phyloP scores from a whole-genome alignment of 2,113 vertebrate species.

The Myotis yumanensis region DNA sequence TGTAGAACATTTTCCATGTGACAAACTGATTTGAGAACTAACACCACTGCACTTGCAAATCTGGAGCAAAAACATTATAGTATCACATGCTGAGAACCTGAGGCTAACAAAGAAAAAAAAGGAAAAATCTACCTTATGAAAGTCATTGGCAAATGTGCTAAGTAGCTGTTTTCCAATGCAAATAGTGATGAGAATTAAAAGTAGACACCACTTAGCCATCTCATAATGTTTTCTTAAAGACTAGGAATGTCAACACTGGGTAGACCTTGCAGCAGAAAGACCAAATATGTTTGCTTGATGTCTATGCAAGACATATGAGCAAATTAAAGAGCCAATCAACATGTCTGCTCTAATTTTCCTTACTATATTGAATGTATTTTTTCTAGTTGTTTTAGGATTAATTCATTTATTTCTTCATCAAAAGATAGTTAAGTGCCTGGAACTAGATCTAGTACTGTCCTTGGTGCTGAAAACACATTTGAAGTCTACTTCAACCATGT shows the following conservation, averaged over 20 bases:
- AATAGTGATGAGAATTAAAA: slow-evolving; percentile 52
- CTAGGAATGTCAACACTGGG: background rate
- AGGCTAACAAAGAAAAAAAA: slow-evolving; percentile 54
- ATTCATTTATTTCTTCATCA: background rate
- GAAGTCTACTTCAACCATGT: background rate
- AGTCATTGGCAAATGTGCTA: slow-evolving; percentile 67
- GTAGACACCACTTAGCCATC: slow-evolving; percentile 1
- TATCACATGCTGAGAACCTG: slow-evolving; percentile 71
- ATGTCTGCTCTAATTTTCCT: background rate
- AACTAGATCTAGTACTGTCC: background rate
- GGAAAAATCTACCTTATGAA: slow-evolving; percentile 44
- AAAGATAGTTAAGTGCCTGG: background rate
- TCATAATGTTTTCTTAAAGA: slow-evolving; percentile 31
- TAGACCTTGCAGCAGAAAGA: slow-evolving; percentile 4
- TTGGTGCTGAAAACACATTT: background rate
- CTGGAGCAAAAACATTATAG: slow-evolving; percentile 64
- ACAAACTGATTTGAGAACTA: slow-evolving; percentile 69
- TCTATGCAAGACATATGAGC: background rate
- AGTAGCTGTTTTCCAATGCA: slow-evolving; percentile 70
- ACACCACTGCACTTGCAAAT: slow-evolving; percentile 68
- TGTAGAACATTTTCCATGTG: slow-evolving; percentile 70
- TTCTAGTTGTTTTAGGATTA: background rate
- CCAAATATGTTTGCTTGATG: slow-evolving; percentile 33
- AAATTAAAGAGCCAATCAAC: slow-evolving; percentile 56
- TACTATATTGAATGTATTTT: background rate